phyloP scores from a whole-genome alignment of 2,113 vertebrate genomes.

The Hyaena hyaena region DNA sequence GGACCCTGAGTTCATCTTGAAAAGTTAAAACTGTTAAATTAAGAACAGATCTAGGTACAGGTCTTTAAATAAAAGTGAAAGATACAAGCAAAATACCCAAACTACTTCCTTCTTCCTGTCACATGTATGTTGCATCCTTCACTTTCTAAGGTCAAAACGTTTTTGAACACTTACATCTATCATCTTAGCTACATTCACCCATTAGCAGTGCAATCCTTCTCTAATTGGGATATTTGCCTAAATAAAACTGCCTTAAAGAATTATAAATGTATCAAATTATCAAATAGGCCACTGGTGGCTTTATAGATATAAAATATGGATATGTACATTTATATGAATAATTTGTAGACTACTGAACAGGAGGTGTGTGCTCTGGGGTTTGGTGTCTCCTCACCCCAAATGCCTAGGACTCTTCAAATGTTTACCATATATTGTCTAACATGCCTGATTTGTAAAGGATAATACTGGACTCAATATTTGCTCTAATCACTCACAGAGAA shows the following conservation, averaged over 20 bases:
- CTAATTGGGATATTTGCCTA: background rate
- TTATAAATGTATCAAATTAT: background rate
- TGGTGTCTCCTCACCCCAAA: background rate
- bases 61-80: constrained; percentile 63
- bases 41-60: background rate
- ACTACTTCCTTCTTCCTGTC: constrained; percentile 46
- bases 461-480: background rate
- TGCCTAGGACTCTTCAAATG: background rate
- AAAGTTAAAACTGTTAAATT: constrained; percentile 67
- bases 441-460: background rate
- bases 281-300: background rate
- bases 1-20: constrained; percentile 49
- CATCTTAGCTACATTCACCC: background rate
- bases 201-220: background rate
- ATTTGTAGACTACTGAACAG: background rate
- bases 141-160: constrained; percentile 36
- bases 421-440: background rate
- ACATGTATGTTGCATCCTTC: background rate
- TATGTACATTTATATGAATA: background rate
- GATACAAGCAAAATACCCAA: background rate
- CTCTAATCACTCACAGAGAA: background rate
- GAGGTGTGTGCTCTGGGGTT: background rate
- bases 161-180: background rate
- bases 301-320: background rate
- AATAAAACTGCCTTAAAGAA: background rate